Percentiles rank a stretch among this genome's conserved stretches.
Conservation (phyloP, 2,797 vertebrate species). For the Scolopax rusticola region DNA sequence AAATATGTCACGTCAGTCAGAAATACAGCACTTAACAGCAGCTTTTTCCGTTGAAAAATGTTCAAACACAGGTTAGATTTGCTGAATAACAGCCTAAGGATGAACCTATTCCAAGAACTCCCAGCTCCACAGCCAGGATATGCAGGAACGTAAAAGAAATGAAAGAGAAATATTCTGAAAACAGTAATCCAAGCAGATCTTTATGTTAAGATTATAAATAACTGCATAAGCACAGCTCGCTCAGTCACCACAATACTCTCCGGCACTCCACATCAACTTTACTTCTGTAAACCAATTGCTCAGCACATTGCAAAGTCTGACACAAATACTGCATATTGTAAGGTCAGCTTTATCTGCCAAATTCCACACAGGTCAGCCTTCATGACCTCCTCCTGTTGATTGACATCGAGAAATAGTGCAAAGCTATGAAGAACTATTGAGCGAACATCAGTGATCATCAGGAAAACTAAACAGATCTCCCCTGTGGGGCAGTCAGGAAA, state of each 20-base stretch:
- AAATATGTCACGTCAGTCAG: neutral
- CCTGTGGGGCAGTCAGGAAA: neutral
- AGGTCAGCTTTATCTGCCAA: conserved; percentile 15
- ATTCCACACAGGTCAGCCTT: conserved; percentile 38
- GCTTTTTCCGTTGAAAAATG: neutral
- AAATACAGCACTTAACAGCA: neutral
- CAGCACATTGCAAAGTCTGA: conserved; percentile 23
- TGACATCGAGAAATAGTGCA: neutral
- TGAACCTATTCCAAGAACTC: neutral
- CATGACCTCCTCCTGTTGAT: neutral
- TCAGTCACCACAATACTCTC: neutral
- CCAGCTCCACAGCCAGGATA: neutral
- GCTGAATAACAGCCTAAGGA: neutral
- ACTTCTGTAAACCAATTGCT: neutral
- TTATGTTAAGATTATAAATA: conserved; percentile 2
- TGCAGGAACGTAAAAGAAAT: neutral
- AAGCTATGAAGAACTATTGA: neutral
- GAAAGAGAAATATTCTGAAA: neutral
- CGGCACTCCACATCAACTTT: neutral
- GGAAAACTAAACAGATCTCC: neutral
- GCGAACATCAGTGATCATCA: neutral
- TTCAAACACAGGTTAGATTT: neutral
- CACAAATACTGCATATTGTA: neutral
- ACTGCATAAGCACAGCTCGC: neutral
- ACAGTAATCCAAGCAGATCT: conserved; percentile 8